Base-by-base conservation (phyloP, 2,113 vertebrate genomes). In the Poeciliopsis occidentalis region DNA sequence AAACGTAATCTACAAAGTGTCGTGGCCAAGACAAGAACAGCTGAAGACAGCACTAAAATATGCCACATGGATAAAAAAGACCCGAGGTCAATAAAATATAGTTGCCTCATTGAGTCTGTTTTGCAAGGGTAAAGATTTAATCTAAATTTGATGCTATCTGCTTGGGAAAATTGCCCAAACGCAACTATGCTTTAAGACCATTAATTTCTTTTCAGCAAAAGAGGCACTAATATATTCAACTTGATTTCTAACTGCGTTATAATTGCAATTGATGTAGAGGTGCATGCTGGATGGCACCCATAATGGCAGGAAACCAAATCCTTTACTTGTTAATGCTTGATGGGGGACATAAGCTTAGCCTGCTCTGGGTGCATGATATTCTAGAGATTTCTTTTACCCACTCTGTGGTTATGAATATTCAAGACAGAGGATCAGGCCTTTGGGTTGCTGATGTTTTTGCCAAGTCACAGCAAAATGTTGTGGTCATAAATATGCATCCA, bases 401-500 rank as follows among this genome's bases (percentile, higher is more conserved):
- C 60, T 85, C 44, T 70, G 63, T 30, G 26, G 17, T 65, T 67
- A 69, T 84, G 82, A 87, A 89, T 90, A 88, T 89, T 89, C 79
- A 88, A 84, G 69, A 81, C 19, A 11, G 2, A 30, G 37, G 63
- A 68, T 69, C 71, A 61, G 80, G 80, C 74, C 74, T 86, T 78
- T 30, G 54, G 85, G 87, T 85, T 85, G 87, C 80, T 64, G 75
- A 82, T 78, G 82, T 67, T 47, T 81, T 80, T 71, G 82, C 75
- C 80, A 85, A 84, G 60, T 85, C 72, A 78, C 67, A 75, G 76
- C 64, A 82, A 81, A 90, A 87, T 73, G 81, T 47, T 32, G 51
- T 51, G 64, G 78, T 83, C 78, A 90, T 85, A 79, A 85, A 88
- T 90, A 86, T 87, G 87, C 51, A 91, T 86, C 66, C 75, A 63